phyloP scores from a whole-genome alignment of 2,113 vertebrate species.

The Pseudorasbora parva region DNA sequence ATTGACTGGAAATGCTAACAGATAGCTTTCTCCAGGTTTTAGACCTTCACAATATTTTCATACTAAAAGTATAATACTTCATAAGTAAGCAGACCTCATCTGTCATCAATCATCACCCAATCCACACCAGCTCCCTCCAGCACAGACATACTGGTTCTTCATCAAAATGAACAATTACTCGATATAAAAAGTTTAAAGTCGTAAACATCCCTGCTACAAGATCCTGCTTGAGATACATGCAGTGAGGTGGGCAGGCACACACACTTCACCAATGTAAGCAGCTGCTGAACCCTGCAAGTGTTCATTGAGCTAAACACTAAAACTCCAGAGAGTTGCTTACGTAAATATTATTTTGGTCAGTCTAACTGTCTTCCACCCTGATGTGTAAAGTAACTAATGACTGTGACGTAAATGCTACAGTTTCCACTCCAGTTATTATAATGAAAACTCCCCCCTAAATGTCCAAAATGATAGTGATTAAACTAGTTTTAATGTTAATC shows the following conservation, averaged over 20 bases:
- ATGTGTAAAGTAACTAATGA: neutral
- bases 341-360: neutral
- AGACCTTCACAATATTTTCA: slow-evolving; percentile 41
- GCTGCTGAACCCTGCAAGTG: neutral
- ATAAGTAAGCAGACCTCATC: slow-evolving; percentile 63
- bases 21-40: slow-evolving; percentile 26
- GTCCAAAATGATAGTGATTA: neutral
- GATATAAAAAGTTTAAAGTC: neutral
- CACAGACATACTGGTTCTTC: slow-evolving; percentile 17
- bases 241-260: neutral
- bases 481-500: neutral
- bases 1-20: neutral
- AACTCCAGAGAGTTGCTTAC: neutral
- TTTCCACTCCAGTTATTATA: neutral
- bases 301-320: slow-evolving; percentile 1
- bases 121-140: slow-evolving; percentile 59
- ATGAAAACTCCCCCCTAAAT: neutral
- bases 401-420: neutral
- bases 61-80: neutral
- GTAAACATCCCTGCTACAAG: neutral
- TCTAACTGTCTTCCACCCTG: slow-evolving; percentile 11
- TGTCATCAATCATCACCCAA: slow-evolving; percentile 66
- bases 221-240: neutral
- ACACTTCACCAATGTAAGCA: neutral
- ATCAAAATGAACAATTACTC: slow-evolving; percentile 19